These are phyloP conservation scores for Kryptopterus vitreolus DNA, from an alignment of 2,797 vertebrate species.

Conservation along the genomic window DNA sequence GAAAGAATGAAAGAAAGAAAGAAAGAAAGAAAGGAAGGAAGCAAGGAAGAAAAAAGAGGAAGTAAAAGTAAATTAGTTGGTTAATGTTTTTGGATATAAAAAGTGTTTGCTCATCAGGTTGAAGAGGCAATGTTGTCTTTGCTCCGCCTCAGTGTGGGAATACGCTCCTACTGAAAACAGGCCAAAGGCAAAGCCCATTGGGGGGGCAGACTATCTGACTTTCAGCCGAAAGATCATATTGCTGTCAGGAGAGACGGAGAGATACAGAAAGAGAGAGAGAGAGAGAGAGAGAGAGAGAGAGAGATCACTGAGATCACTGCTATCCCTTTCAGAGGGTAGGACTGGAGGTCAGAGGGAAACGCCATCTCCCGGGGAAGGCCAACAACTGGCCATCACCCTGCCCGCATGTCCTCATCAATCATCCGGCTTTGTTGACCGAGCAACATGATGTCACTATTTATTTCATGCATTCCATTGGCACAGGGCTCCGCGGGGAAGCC, in stretches of 20 bases:
- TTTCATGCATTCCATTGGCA: constrained; percentile 81
- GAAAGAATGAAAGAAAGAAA: neutral
- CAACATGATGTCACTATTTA: constrained; percentile 86
- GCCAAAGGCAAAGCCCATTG: constrained; percentile 33
- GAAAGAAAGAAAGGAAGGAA: neutral
- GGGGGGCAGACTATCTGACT: constrained; percentile 33
- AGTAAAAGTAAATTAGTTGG: neutral
- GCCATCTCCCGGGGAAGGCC: constrained; percentile 76
- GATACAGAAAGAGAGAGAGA: constrained; percentile 17
- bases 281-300: constrained; percentile 34
- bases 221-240: constrained; percentile 45
- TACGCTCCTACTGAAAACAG: constrained; percentile 44
- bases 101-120: constrained; percentile 9
- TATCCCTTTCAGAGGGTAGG: constrained; percentile 73
- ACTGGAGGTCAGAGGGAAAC: constrained; percentile 66
- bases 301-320: constrained; percentile 46
- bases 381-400: constrained; percentile 79
- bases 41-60: neutral
- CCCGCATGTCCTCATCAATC: constrained; percentile 86
- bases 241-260: constrained; percentile 23
- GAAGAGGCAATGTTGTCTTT: constrained; percentile 3
- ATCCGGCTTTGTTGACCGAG: constrained; percentile 83
- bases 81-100: constrained; percentile 24
- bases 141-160: constrained; percentile 40
- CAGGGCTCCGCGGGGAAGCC: constrained; percentile 71